Evolutionary conservation across 2,797 vertebrate genomes (phyloP), one percentile per base, ranked within the genome.

Genomic region (Zalophus californianus): DNA sequence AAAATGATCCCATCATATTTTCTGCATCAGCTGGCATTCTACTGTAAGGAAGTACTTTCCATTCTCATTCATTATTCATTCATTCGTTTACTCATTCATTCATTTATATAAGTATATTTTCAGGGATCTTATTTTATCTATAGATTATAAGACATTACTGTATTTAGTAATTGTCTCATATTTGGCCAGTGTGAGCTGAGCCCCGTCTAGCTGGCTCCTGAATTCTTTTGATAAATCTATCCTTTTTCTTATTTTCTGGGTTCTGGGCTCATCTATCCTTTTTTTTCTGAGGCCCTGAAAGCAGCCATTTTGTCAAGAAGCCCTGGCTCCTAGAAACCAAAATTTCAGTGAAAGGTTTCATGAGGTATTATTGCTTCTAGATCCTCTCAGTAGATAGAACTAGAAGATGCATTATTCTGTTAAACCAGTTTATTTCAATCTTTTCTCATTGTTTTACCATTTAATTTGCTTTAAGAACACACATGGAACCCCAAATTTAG

Each of bases 401-500:
- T 20, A 41, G 64, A 21, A 54, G 38, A 16, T 73, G 27, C 13
- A 29, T 16, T 77, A 56, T 70, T 77, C 29, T 86, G 3, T 90
- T 16, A 86, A 32, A 41, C 20, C 70, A 82, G 27, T 94, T 91
- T 86, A 54, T 56, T 73, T 94, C 25, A 50, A 62, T 50, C 32
- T 89, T 82, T 54, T 38, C 54, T 91, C 44, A 77, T 21, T 79
- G 32, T 91, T 32, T 64, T 54, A 85, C 35, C 66, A 41, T 14
- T 78, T 92, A 82, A 83, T 72, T 93, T 60, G 50, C 27, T 35
- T 79, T 83, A 84, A 48, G 25, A 12, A 84, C 48, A 96, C 29
- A 75, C 35, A 54, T 10, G 44, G 70, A 91, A 11, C 52, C 35
- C 41, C 29, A 89, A 75, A 32, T 89, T 87, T 72, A 89, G 50